Base-by-base conservation (phyloP, 2,888 invertebrate genomes). In the Drosophila neonasuta region DNA sequence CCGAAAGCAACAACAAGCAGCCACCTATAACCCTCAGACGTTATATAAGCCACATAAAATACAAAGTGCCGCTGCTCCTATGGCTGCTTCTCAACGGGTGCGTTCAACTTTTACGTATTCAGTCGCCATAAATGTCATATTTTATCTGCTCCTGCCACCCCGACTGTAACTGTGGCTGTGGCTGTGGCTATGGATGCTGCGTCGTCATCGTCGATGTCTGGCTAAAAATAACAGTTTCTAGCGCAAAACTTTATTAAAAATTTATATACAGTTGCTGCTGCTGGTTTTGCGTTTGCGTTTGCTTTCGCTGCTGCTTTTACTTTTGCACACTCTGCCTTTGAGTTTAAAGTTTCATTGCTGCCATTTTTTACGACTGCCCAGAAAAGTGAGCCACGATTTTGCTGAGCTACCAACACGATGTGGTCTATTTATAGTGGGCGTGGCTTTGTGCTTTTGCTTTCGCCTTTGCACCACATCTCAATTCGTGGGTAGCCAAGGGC, bases 71-170 rank as follows among this genome's bases (percentile, higher is more conserved):
- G 69, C 50, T 62, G 61, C 59, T 69, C 58, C 65, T 48, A 59
- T 59, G 60, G 60, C 61, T 71, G 60, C 49, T 68, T 51, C 66
- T 79, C 83, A 77, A 64, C 61, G 85, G 77, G 80, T 85, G 86
- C 80, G 86, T 81, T 81, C 86, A 81, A 84, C 85, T 80, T 83
- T 80, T 72, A 79, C 83, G 68, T 76, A 82, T 81, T 84, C 85
- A 67, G 68, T 49, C 79, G 86, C 86, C 79, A 87, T 87, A 85
- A 81, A 81, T 87, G 87, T 81, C 80, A 80, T 85, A 81, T 80
- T 87, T 80, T 85, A 85, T 80, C 79, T 75, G 66, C 60, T 63
- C 57, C 61, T 58, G 51, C 20, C 52, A 57, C 54, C 45, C 8
- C 36, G n/a, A 24, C 42, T 45, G 36, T 44, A 10, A 45, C 39